Base-by-base conservation (phyloP, 2,797 vertebrate genomes). In the Muscicapa comitata region DNA sequence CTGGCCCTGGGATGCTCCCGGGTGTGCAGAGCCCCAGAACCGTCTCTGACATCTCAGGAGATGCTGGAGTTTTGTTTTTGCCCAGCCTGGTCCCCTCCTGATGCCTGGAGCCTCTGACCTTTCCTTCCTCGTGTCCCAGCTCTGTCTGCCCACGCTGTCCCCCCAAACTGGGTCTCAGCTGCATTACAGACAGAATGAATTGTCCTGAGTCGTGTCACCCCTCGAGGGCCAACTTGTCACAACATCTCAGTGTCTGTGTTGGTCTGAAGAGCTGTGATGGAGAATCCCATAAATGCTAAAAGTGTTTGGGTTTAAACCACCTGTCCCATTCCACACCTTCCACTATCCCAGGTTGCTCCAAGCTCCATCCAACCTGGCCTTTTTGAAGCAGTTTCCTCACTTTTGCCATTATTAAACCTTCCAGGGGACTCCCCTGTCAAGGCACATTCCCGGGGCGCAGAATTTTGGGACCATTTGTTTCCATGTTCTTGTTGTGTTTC, bases 111-210 rank as follows among this genome's bases (percentile, higher is more conserved):
- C 16, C 5, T 6, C 67, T 43, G 54, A 50, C 9, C 31, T 73
- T 47, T 33, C 57, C n/a, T 13, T 26, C 40, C n/a, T 33, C 2
- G 1, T 42, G 38, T 61, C 74, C 58, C 77, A 31, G 42, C 53
- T 55, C 43, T 7, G 4, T 5, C 54, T 48, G 59, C 21, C 38
- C 20, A 1, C 0, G 2, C 25, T 31, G 11, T 11, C 24, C 55
- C 66, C 58, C 26, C 23, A 3, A 0, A 11, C 2, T 26, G 67
- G 54, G 19, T 54, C 14, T 20, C 31, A 68, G 42, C 50, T 42
- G 40, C 26, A 9, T 7, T 23, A 3, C 42, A 59, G 47, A n/a
- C 43, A 63, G 37, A 68, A 31, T 17, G 42, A 2, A 3, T 43
- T 17, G 5, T 21, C 43, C 77, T 21, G 5, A 17, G 28, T 10